phyloP scores from a whole-genome alignment of 2,888 invertebrate genomes.

The Leptogaster cylindrica region DNA sequence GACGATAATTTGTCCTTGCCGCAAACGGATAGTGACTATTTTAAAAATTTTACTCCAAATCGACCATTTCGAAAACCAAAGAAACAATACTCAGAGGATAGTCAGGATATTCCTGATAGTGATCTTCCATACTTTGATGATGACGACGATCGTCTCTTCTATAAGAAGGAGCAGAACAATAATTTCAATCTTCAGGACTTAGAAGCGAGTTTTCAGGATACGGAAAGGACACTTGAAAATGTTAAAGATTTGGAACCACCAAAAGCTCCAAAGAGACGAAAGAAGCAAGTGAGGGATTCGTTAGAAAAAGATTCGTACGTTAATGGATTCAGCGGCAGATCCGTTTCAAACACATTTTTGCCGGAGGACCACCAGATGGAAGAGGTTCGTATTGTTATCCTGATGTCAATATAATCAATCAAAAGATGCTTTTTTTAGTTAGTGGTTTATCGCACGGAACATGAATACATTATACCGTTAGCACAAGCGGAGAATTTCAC shows the following conservation, averaged over 20 bases:
- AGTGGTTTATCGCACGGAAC: conserved; percentile 71
- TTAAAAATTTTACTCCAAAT: conserved; percentile 59
- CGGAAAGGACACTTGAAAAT: conserved; percentile 17
- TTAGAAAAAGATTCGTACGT: conserved; percentile 59
- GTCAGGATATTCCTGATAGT: conserved; percentile 60
- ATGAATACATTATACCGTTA: conserved; percentile 70
- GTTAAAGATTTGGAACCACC: conserved; percentile 53
- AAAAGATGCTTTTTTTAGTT: conserved; percentile 62
- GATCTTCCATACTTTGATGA: conserved; percentile 59
- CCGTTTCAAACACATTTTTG: conserved; percentile 61
- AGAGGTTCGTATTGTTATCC: conserved; percentile 54
- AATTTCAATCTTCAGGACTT: conserved; percentile 22
- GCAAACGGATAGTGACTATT: conserved; percentile 58
- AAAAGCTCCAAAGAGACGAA: conserved; percentile 59
- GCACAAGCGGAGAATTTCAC: conserved; percentile 64
- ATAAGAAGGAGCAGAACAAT: conserved; percentile 17
- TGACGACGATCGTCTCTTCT: conserved; percentile 57
- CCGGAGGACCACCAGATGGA: conserved; percentile 55
- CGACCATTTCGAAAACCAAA: conserved; percentile 64
- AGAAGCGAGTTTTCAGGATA: background rate
- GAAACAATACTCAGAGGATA: conserved; percentile 58
- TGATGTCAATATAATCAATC: background rate
- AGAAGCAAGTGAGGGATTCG: conserved; percentile 53
- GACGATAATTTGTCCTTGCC: conserved; percentile 59
- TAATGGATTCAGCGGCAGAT: conserved; percentile 61